phyloP scores from a whole-genome alignment of 2,113 vertebrate genomes.

The Manacus vitellinus region DNA sequence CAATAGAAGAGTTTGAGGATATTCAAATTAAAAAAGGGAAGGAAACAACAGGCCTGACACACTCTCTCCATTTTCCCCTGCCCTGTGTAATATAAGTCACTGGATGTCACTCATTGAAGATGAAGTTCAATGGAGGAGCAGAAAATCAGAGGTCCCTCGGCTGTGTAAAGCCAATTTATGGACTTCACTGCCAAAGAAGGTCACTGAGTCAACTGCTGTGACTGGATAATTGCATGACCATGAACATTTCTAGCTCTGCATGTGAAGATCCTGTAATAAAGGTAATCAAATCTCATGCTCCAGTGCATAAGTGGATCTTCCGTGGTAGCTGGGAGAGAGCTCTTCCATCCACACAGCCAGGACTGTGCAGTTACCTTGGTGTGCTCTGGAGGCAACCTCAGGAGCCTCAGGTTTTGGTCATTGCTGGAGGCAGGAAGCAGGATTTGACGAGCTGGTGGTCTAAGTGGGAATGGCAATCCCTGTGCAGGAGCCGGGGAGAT shows the following conservation, averaged over 20 bases:
- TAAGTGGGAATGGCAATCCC: constrained; percentile 39
- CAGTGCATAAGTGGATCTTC: constrained; percentile 14
- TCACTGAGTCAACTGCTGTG: constrained; percentile 36
- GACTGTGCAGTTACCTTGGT: not conserved
- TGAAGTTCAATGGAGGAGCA: not conserved
- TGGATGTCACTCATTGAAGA: not conserved
- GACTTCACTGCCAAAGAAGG: not conserved
- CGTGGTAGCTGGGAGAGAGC: not conserved
- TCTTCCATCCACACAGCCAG: not conserved
- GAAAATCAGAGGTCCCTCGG: not conserved
- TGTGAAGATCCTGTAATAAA: constrained; percentile 41
- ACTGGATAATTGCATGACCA: constrained; percentile 43
- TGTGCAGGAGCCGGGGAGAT: not conserved
- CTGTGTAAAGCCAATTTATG: not conserved
- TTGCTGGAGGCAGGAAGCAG: not conserved
- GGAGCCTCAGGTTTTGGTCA: constrained; percentile 4
- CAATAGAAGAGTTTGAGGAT: not conserved
- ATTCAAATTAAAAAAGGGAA: not conserved
- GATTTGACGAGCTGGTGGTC: constrained; percentile 28
- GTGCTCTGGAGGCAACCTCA: not conserved
- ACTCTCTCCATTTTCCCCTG: not conserved
- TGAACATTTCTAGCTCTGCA: constrained; percentile 32
- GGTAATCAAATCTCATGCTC: constrained; percentile 64
- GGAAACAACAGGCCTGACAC: not conserved
- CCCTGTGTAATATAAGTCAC: not conserved